phyloP scores from a whole-genome alignment of 64 coral and sea anemone species.

The Montipora efflorescens region DNA sequence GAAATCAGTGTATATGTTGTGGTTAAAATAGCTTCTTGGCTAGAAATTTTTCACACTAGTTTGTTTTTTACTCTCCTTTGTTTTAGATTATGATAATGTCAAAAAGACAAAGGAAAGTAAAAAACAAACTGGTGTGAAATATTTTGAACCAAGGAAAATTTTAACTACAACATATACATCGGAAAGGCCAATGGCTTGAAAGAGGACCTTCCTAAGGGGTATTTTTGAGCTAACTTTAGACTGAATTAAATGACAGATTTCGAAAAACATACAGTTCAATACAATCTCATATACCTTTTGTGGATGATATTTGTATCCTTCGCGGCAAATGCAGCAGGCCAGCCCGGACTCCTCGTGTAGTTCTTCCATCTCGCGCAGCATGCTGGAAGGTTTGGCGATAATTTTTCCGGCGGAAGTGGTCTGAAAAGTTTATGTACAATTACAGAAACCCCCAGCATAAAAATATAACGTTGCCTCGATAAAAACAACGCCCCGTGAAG shows the following conservation, averaged over 20 bases:
- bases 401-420: constrained; percentile 92
- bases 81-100: too few relatives aligned
- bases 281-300: constrained; percentile 72
- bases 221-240: too few relatives aligned
- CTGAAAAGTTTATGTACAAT: constrained; percentile 32
- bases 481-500: not conserved
- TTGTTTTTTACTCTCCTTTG: too few relatives aligned
- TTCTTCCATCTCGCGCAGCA: constrained; percentile 97
- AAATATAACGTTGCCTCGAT: not conserved
- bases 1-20: too few relatives aligned
- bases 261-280: not conserved
- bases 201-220: too few relatives aligned
- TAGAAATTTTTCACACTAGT: too few relatives aligned
- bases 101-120: too few relatives aligned
- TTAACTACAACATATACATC: not conserved
- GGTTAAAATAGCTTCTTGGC: too few relatives aligned
- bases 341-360: constrained; percentile 88
- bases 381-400: constrained; percentile 83
- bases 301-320: constrained; percentile 96
- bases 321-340: constrained; percentile 95
- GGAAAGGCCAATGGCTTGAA: too few relatives aligned
- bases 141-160: not conserved
- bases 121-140: not conserved
- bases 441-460: not conserved
- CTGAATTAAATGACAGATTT: too few relatives aligned